A percentile compares a stretch with the other conserved stretches of the same genome.
These are phyloP conservation scores for Laupala kohalensis DNA, from an alignment of 1,140 invertebrate species.

Conservation along the genomic window DNA sequence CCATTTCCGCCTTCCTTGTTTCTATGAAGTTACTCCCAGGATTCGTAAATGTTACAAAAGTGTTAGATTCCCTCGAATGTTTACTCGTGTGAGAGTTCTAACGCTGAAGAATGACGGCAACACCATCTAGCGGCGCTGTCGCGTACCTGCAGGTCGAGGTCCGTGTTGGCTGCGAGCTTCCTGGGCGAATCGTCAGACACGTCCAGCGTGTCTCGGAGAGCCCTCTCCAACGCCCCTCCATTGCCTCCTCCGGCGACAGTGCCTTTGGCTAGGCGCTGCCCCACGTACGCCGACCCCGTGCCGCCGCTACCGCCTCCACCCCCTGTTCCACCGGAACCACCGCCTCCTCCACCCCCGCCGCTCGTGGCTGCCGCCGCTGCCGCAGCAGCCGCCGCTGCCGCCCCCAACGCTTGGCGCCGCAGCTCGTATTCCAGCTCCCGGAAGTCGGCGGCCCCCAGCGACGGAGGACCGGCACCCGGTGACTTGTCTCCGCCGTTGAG, in stretches of 20 bases:
- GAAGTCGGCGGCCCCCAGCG: conserved; percentile 22
- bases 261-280: conserved; percentile 59
- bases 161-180: not conserved
- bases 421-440: conserved; percentile 76
- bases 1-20: no score
- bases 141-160: not conserved
- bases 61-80: no score
- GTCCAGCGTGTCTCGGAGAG: not conserved
- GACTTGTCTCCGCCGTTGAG: conserved; percentile 56
- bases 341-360: no score
- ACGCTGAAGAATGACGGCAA: no score
- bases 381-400: not conserved
- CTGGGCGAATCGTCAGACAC: not conserved
- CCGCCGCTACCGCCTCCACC: conserved; percentile 71
- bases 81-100: no score
- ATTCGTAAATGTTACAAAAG: no score
- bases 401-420: conserved; percentile 46
- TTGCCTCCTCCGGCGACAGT: not conserved
- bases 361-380: no score
- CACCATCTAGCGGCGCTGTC: no score
- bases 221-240: not conserved
- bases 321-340: conserved; percentile 26
- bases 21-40: no score
- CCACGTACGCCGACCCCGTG: conserved; percentile 61
- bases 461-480: conserved; percentile 63